Evolutionary conservation across 2,113 vertebrate species (phyloP).

Genomic region (Nycticorax nycticorax): DNA sequence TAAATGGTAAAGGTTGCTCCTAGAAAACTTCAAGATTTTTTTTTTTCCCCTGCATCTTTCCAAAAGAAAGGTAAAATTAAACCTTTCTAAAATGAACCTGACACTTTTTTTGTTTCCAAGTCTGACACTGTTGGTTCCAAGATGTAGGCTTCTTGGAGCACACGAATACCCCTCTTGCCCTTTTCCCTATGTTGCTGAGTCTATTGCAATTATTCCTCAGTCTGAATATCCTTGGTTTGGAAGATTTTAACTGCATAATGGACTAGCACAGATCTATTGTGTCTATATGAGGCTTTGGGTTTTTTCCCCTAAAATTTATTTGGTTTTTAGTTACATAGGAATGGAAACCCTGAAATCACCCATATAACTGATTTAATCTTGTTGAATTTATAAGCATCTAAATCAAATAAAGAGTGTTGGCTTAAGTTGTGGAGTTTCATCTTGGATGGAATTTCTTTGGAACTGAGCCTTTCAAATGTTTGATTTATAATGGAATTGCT

Average conservation of each 20-base stretch:
- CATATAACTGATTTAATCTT: background rate
- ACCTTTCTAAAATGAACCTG: background rate
- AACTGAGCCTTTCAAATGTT: background rate
- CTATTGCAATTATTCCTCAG: background rate
- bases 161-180: background rate
- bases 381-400: conserved; percentile 3
- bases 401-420: background rate
- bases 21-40: background rate
- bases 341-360: conserved; percentile 12
- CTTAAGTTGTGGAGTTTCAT: background rate
- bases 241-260: background rate
- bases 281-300: background rate
- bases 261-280: background rate
- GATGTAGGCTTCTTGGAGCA: background rate
- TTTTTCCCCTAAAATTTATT: background rate
- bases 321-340: background rate
- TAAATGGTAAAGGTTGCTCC: background rate
- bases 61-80: background rate
- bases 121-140: background rate
- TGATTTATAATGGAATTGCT: background rate
- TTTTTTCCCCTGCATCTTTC: background rate
- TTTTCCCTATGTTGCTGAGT: background rate
- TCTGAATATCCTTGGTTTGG: background rate
- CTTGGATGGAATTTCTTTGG: conserved; percentile 11
- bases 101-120: background rate